Percentiles rank a stretch among this genome's conserved stretches.
These are phyloP conservation scores for Apocheima hispidaria DNA, from an alignment of 2,888 invertebrate species.

Conservation along the genomic window DNA sequence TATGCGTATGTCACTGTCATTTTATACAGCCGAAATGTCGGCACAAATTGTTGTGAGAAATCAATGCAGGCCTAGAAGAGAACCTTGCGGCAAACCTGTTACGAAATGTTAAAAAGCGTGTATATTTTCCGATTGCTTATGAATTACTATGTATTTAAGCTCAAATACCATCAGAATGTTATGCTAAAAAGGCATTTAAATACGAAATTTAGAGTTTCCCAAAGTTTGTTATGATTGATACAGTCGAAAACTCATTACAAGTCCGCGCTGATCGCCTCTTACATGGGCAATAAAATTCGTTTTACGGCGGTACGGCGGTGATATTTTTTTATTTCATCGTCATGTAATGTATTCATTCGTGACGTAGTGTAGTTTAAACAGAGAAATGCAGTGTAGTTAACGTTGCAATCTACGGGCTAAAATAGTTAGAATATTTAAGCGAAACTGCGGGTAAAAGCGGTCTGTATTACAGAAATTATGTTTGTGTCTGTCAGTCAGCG, in stretches of 20 bases:
- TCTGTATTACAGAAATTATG: slow-evolving; percentile 49
- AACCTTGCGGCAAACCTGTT: slow-evolving; percentile 30
- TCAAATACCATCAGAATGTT: slow-evolving; percentile 18
- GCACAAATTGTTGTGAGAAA: slow-evolving; percentile 23
- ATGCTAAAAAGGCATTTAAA: slow-evolving; percentile 20
- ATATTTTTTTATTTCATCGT: slow-evolving; percentile 29
- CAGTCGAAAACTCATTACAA: slow-evolving; percentile 34
- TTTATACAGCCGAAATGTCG: slow-evolving; percentile 20
- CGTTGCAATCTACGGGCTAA: slow-evolving; percentile 44
- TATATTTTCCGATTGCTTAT: slow-evolving; percentile 15
- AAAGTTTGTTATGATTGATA: slow-evolving; percentile 31
- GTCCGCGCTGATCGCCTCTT: slow-evolving; percentile 24
- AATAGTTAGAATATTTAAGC: slow-evolving; percentile 46
- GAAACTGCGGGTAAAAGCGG: slow-evolving; percentile 46
- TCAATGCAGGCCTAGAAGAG: slow-evolving; percentile 16
- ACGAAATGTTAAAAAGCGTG: slow-evolving; percentile 6
- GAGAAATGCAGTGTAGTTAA: slow-evolving; percentile 44
- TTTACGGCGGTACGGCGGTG: slow-evolving; percentile 24
- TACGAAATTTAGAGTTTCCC: slow-evolving; percentile 17
- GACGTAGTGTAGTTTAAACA: slow-evolving; percentile 40
- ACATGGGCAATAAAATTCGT: slow-evolving; percentile 28
- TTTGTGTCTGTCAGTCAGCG: slow-evolving; percentile 55
- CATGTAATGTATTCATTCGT: slow-evolving; percentile 42
- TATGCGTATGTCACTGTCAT: slow-evolving; percentile 29
- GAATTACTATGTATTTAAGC: slow-evolving; percentile 12